phyloP scores from a whole-genome alignment of 2,113 vertebrate genomes.

The Felis chaus region DNA sequence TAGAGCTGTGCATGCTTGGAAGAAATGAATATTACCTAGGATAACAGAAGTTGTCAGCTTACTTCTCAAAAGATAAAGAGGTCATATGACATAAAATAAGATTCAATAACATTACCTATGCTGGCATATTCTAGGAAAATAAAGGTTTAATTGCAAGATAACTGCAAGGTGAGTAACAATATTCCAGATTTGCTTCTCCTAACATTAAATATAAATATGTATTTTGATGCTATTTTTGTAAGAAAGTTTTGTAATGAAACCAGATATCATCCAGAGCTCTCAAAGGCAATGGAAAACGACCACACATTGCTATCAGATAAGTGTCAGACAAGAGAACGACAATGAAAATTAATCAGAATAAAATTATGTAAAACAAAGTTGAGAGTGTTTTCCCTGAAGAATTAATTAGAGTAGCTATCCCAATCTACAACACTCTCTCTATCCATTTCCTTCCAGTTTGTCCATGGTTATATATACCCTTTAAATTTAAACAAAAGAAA shows the following conservation, averaged over 20 bases:
- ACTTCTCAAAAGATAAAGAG: constrained; percentile 48
- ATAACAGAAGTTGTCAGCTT: constrained; percentile 35
- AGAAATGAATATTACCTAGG: background rate
- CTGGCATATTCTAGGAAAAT: constrained; percentile 38
- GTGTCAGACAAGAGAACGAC: background rate
- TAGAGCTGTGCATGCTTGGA: background rate
- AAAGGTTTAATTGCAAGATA: constrained; percentile 54
- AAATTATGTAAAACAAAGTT: constrained; percentile 34
- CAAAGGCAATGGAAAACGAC: constrained; percentile 11
- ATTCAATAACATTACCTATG: background rate
- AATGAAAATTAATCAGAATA: constrained; percentile 30
- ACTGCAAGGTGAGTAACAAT: constrained; percentile 17
- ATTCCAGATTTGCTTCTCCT: background rate
- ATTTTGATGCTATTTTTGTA: background rate
- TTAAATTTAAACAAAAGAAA: background rate
- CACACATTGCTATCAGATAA: background rate
- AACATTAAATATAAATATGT: constrained; percentile 36
- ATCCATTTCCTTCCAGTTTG: background rate
- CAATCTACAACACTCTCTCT: background rate
- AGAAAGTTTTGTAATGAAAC: background rate
- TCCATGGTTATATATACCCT: background rate
- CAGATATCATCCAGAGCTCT: background rate
- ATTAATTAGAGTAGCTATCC: background rate
- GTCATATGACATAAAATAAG: constrained; percentile 33
- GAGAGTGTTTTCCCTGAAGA: constrained; percentile 22